Conservation (phyloP, 1,140 invertebrate genomes). For the Theocolax elegans region DNA sequence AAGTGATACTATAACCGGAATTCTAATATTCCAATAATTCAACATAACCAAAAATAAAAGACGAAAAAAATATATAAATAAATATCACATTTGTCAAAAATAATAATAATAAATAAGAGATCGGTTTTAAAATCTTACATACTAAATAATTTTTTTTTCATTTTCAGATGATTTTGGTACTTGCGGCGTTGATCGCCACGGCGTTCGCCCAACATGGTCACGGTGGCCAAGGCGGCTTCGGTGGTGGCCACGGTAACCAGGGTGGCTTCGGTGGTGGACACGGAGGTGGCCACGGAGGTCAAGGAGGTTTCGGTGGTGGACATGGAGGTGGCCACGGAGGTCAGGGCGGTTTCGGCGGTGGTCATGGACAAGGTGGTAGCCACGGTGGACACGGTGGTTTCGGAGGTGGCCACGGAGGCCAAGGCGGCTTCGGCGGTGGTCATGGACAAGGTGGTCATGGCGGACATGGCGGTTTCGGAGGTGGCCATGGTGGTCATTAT, state of each 20-base stretch:
- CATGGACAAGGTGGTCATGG: conserved; percentile 6
- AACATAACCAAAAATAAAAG: no score
- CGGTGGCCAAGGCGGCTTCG: not conserved
- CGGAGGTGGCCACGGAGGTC: conserved; percentile 3
- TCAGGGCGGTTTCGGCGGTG: not conserved
- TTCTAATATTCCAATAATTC: no score
- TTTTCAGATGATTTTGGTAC: conserved; percentile 2
- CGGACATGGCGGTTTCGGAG: conserved; percentile 8
- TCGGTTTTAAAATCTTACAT: no score
- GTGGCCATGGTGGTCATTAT: conserved; percentile 8
- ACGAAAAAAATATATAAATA: no score
- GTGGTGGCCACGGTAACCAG: conserved; percentile 3
- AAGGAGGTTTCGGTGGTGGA: not conserved
- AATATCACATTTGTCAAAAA: no score
- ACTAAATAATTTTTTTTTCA: no score
- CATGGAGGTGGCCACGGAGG: not conserved
- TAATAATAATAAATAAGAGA: no score
- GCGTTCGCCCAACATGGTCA: not conserved
- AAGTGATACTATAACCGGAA: no score
- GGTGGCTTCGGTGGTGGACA: conserved; percentile 1
- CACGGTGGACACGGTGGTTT: not conserved
- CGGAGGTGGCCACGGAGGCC: not conserved
- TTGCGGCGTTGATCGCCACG: not conserved
- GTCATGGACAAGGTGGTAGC: not conserved
- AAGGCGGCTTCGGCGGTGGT: conserved; percentile 9